Evolutionary conservation across 2,888 invertebrate genomes (phyloP), one percentile per base, ranked within the genome.

Genomic region (Melinopterus prodromus): DNA sequence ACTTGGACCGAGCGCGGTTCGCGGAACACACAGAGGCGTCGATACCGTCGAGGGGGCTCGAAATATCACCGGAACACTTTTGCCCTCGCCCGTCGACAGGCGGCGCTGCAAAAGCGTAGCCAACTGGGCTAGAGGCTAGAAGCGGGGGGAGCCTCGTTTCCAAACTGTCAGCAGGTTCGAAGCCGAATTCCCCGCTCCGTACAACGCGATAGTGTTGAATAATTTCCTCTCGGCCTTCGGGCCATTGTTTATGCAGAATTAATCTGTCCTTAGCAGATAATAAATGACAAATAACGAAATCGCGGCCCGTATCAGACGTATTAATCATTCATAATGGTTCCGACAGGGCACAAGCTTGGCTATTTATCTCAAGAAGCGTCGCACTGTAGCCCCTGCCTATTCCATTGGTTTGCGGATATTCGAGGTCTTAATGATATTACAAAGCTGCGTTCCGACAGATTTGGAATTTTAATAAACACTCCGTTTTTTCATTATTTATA

Each of bases 251-350:
- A 16, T 72, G 53, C 53, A 15, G 78, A 78, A 78, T 78, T 78
- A 75, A 79, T 75, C 82, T 82, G 83, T 79, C 81, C 78, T 82
- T 80, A 81, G 69, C 83, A 81, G 83, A 82, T 81, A 82, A 82
- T 81, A 81, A 81, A 81, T 82, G 81, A 82, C 81, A 81, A 81
- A 82, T 81, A 80, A 80, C 80, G 77, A 77, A 81, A 82, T 81
- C 80, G 82, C 77, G 79, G 77, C 53, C 53, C 53, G 78, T 72
- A 77, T 72, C 77, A 77, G 77, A 53, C 79, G 70, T 76, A 79
- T 79, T 79, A 79, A 79, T 79, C 79, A 79, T 76, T 79, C 76
- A 79, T 76, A 79, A 79, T 79, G 78, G 53, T 53, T 53, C 53
- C 53, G 53, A 53, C 53, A 53, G 53, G 53, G 53, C 53, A 53